A percentile compares a stretch with the other conserved stretches of the same genome.
Conservation (phyloP, 2,888 invertebrate genomes). For the Charanyca ferruginea region DNA sequence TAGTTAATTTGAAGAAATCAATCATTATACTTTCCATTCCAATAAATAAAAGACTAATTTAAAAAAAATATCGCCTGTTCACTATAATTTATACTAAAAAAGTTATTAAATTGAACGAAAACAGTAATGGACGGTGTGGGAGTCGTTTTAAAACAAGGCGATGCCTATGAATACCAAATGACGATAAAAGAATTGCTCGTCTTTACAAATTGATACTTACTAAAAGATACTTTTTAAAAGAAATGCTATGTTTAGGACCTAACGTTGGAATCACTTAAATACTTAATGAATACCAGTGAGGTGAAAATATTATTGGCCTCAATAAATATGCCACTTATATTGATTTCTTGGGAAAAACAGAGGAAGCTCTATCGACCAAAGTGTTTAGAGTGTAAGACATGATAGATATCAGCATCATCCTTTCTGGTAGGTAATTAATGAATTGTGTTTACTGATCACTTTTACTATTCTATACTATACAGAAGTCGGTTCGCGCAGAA, state of each 20-base stretch:
- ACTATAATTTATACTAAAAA: conserved; percentile 27
- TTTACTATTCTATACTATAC: no score
- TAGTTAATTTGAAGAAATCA: not conserved
- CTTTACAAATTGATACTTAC: conserved; percentile 41
- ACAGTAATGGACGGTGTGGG: conserved; percentile 37
- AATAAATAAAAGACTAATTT: conserved; percentile 3
- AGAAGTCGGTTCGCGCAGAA: no score
- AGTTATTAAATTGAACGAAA: conserved; percentile 42
- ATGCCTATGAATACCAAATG: conserved; percentile 41
- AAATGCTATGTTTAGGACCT: conserved; percentile 5
- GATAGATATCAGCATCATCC: no score
- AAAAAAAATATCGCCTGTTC: conserved; percentile 8
- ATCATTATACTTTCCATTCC: not conserved
- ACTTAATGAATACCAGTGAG: conserved; percentile 2
- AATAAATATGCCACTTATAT: not conserved
- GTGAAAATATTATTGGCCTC: not conserved
- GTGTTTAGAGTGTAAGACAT: no score
- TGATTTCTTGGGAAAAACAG: not conserved
- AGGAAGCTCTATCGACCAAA: no score
- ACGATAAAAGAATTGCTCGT: conserved; percentile 30
- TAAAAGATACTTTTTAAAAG: conserved; percentile 13
- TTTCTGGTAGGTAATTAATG: no score
- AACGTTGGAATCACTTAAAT: not conserved
- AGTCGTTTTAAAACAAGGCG: conserved; percentile 33
- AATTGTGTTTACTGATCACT: no score